These are phyloP conservation scores for Caenorhabditis remanei DNA, from an alignment of 1,140 invertebrate species.

Conservation along the genomic window DNA sequence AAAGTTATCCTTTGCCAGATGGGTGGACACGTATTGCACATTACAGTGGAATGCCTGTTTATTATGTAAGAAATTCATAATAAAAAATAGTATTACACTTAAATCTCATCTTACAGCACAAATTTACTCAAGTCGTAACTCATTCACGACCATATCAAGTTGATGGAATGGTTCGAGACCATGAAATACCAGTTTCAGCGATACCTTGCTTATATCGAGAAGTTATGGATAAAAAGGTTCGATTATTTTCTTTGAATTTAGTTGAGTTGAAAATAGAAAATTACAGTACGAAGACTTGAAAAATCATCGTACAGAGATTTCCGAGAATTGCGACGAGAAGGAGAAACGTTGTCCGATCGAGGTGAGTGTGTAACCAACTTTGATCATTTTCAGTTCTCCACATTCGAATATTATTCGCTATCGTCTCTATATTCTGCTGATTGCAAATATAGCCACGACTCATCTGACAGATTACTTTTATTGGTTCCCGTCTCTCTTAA, in stretches of 20 bases:
- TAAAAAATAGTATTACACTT: neutral
- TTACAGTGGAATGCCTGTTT: slow-evolving; percentile 31
- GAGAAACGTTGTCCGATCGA: too few relatives aligned
- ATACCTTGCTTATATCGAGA: slow-evolving; percentile 16
- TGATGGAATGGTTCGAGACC: slow-evolving; percentile 29
- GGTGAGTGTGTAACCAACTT: too few relatives aligned
- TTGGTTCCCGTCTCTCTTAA: neutral
- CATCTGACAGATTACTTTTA: slow-evolving; percentile 19
- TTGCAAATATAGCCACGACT: neutral
- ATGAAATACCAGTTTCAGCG: neutral
- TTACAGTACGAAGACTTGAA: neutral
- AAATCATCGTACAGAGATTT: too few relatives aligned
- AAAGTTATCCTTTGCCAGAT: neutral
- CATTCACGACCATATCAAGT: slow-evolving; percentile 36
- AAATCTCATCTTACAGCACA: neutral
- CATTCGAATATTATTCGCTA: slow-evolving; percentile 7
- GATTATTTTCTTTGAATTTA: neutral
- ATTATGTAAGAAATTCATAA: neutral
- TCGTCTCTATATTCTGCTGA: slow-evolving; percentile 21
- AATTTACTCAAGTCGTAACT: slow-evolving; percentile 20
- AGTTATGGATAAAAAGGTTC: slow-evolving; percentile 27
- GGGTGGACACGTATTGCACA: slow-evolving; percentile 9
- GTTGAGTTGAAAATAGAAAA: neutral
- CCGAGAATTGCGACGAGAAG: too few relatives aligned
- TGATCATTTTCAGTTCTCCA: too few relatives aligned